These are phyloP conservation scores for Bathynomus jamesi DNA, from an alignment of 1,140 invertebrate genomes.

Conservation along the genomic window DNA sequence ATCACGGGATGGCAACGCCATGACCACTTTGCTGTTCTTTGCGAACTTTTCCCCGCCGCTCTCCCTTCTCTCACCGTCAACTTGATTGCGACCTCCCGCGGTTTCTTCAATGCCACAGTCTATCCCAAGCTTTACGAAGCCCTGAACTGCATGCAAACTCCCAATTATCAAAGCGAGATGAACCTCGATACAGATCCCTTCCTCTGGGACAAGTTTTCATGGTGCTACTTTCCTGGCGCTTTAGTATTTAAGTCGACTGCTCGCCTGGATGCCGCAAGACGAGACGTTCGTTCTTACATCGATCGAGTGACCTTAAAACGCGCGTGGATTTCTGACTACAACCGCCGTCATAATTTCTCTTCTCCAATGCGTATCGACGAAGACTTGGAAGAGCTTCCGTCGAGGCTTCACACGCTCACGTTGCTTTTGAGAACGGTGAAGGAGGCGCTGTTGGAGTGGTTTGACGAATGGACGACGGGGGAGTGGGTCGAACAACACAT, in stretches of 20 bases:
- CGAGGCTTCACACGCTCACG: constrained; percentile 41
- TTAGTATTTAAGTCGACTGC: constrained; percentile 53
- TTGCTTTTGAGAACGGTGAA: constrained; percentile 54
- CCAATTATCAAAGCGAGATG: constrained; percentile 38
- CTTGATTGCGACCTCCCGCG: constrained; percentile 52
- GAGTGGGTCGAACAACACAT: constrained; percentile 67
- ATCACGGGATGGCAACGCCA: constrained; percentile 64
- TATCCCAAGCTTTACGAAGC: constrained; percentile 49
- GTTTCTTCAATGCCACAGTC: constrained; percentile 54
- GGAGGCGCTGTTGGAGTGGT: constrained; percentile 57
- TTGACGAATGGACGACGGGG: constrained; percentile 61
- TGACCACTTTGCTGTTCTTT: constrained; percentile 86
- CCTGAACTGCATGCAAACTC: constrained; percentile 48
- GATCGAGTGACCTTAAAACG: constrained; percentile 38
- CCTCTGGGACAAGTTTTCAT: constrained; percentile 52
- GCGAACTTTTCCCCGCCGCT: constrained; percentile 77
- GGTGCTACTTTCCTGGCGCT: constrained; percentile 52
- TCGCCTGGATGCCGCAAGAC: constrained; percentile 49
- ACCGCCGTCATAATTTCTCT: constrained; percentile 65
- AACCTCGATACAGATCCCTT: constrained; percentile 52
- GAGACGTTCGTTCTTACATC: constrained; percentile 41
- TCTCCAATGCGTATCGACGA: constrained; percentile 63
- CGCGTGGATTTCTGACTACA: constrained; percentile 74
- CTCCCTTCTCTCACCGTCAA: constrained; percentile 67
- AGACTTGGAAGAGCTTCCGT: constrained; percentile 55